These are phyloP conservation scores for Ecliptopera silaceata DNA, from an alignment of 2,888 invertebrate genomes.

Conservation along the genomic window DNA sequence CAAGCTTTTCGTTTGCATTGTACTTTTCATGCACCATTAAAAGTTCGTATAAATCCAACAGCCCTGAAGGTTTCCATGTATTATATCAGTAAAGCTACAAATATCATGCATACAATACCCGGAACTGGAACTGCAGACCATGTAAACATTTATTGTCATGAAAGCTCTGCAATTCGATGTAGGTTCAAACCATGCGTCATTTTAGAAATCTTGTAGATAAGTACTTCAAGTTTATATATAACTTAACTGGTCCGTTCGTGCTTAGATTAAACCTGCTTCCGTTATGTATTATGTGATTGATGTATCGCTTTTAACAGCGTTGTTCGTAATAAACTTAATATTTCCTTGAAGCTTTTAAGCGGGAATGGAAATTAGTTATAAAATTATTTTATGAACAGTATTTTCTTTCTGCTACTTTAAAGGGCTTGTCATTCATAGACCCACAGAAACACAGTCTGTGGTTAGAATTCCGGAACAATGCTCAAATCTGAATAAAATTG, in stretches of 20 bases:
- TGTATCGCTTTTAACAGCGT: slow-evolving; percentile 31
- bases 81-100: not conserved
- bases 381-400: not conserved
- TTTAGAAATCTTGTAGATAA: not conserved
- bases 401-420: not conserved
- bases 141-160: no score
- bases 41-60: slow-evolving; percentile 4
- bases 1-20: slow-evolving; percentile 48
- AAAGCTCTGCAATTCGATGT: no score
- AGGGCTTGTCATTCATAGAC: slow-evolving; percentile 36
- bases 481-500: no score
- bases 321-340: slow-evolving; percentile 19
- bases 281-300: slow-evolving; percentile 36
- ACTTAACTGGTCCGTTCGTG: slow-evolving; percentile 28
- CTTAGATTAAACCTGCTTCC: slow-evolving; percentile 29
- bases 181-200: no score
- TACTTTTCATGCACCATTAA: slow-evolving; percentile 52
- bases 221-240: no score
- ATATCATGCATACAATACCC: no score
- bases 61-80: slow-evolving; percentile 9
- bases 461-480: not conserved
- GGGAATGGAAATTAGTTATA: slow-evolving; percentile 9
- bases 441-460: slow-evolving; percentile 18
- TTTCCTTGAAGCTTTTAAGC: slow-evolving; percentile 8
- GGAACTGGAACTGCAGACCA: no score